Evolutionary conservation across 1,140 invertebrate genomes (phyloP).

Genomic region (Cyclina sinensis): DNA sequence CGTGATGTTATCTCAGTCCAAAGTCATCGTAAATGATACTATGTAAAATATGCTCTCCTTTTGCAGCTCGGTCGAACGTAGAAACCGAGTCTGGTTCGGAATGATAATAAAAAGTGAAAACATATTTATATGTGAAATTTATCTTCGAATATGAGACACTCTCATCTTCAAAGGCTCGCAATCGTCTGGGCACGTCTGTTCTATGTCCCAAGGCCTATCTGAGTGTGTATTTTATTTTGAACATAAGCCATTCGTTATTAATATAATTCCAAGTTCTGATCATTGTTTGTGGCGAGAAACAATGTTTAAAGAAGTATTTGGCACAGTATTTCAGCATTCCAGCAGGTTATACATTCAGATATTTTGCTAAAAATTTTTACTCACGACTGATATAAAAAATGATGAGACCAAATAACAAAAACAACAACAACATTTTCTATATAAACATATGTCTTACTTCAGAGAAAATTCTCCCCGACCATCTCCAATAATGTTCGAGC

Average conservation of each 20-base stretch:
- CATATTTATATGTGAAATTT: constrained; percentile 39
- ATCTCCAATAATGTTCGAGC: too few relatives aligned
- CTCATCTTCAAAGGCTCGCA: constrained; percentile 16
- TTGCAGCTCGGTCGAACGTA: not conserved
- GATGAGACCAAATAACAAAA: too few relatives aligned
- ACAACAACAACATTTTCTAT: too few relatives aligned
- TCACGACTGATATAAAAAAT: too few relatives aligned
- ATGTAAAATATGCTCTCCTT: constrained; percentile 31
- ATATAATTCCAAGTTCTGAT: constrained; percentile 15
- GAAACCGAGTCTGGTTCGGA: not conserved
- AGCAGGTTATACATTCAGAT: not conserved
- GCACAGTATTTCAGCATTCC: constrained; percentile 23
- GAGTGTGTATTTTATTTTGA: not conserved
- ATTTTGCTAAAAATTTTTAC: too few relatives aligned
- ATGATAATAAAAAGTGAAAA: constrained; percentile 47
- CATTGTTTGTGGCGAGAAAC: not conserved
- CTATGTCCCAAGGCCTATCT: constrained; percentile 4
- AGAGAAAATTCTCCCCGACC: too few relatives aligned
- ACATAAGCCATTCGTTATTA: constrained; percentile 15
- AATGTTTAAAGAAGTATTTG: not conserved
- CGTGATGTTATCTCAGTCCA: constrained; percentile 5
- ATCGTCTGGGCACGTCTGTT: constrained; percentile 24
- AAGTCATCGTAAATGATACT: constrained; percentile 27
- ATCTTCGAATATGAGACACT: constrained; percentile 25
- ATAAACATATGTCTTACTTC: too few relatives aligned